Base-by-base conservation (phyloP, 2,113 vertebrate species). In the Tapirus terrestris region DNA sequence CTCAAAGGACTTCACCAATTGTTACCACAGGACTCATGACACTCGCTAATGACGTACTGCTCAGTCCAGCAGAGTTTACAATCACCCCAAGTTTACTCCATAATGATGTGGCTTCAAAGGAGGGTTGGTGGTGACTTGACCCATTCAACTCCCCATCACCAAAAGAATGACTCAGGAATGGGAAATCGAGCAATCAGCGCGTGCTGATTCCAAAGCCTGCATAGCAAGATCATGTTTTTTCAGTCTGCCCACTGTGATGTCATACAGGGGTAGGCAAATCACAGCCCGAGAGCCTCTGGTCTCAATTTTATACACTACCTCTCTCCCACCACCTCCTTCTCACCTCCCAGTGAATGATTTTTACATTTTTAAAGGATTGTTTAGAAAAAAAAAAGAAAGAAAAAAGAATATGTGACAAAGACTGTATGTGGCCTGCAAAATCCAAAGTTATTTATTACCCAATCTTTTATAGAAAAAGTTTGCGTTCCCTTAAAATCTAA, bases 1-100 rank as follows among this genome's bases (percentile, higher is more conserved):
- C 92, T 92, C 87, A 60, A 82, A 87, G 90, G 87, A 87, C 96
- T 89, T 95, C 70, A 83, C 90, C 79, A 16, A 93, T 79, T 73
- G 63, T 86, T 86, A 83, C 72, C 79, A 61, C 70, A 79, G 76
- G 73, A 92, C 73, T 86, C 87, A 39, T 39, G 92, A 95, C 7
- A 23, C 56, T 86, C 56, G 36, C 95, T 76, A 51, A 89, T 60
- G 75, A 93, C 70, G 58, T 11, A 8, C 51, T 70, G 43, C 79
- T 23, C 51, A 8, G 65, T 27, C 76, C 36, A 39, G 63, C 21
- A 94, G 86, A 96, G 94, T 79, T 48, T 36, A 92, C 33, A 86
- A 10, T 43, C 86, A 36, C n/a, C 58, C 89, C 73, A 17, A 53
- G 39, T 72, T 70, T 6, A 25, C 70, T 39, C 72, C 23, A 0